Base-by-base conservation (phyloP, 2,797 vertebrate genomes). In the Sandelia bainsii region DNA sequence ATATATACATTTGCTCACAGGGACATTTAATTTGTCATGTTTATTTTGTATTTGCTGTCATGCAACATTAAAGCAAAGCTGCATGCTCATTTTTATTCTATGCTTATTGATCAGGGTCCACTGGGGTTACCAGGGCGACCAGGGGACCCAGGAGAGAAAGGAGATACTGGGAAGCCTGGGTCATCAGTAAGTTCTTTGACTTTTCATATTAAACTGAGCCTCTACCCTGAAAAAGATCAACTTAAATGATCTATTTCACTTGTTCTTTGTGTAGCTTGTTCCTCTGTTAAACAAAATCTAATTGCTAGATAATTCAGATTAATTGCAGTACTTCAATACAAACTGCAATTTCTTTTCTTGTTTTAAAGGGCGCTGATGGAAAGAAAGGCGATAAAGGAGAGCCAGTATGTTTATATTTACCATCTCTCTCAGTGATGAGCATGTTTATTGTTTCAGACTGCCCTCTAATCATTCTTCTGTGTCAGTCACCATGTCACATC, bases 311-410 rank as follows among this genome's bases (percentile, higher is more conserved):
- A 29, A 48, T 42, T 68, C 10, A 6, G 13, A 5, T 40, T 8
- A 20, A 48, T 17, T 52, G 19, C 44, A 17, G 7, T 42, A 11
- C 11, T 45, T 51, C 5, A 37, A 44, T 9, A 32, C 60, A 65
- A 62, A 8, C 17, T 76, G 34, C 54, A 16, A 6, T 74, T 69
- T 34, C 69, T 59, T 48, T 73, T 66, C 54, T 52, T 81, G 64
- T 78, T 67, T 89, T 84, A 72, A 79, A 96, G 95, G 95, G 95
- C 14, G 25, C 59, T 37, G 82, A 91, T 45, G 95, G 95, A 79
- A 89, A 87, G 53, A 96, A 95, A 87, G 96, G 96, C 57, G 90
- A 94, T 34, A 95, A 92, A 92, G 96, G 96, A 8, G 92, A 95
- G 49, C 45, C 87, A 39, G 95, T 97, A 94, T 62, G 94, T 95